Base-by-base conservation (phyloP, 2,797 vertebrate species). In the Acridotheres tristis region DNA sequence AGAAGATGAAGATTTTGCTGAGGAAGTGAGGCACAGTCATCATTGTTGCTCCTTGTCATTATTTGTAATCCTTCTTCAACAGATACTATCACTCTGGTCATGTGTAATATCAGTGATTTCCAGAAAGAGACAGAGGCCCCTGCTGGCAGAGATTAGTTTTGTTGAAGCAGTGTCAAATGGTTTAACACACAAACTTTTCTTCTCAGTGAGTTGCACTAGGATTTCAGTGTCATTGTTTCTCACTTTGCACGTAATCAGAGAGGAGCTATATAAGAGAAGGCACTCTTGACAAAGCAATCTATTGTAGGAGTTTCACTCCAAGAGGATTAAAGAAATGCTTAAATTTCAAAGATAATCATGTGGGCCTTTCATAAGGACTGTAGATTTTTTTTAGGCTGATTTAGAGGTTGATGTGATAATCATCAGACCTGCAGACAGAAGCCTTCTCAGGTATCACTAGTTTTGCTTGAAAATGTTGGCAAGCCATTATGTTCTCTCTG, bases 331-430 rank as follows among this genome's bases (percentile, higher is more conserved):
- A 78, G 89, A 92, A 48, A 63, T 32, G 20, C 55, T 97, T 90
- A 72, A 75, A 93, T 96, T 95, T 88, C 91, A 75, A 67, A 81
- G 82, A 59, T 88, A 95, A 94, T 85, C 47, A 6, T 55, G 57
- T 17, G 19, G 58, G 85, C 76, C 62, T 95, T 95, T 89, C 72
- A 66, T 38, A 68, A 32, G 36, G 12, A 84, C 43, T 84, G 66
- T 40, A 75, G 65, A 42, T 61, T 86, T 78, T 74, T 65, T 57
- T 79, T 87, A 29, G 51, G 23, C 43, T 32, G 43, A 85, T 77
- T 91, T 67, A 74, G 36, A 69, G 47, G 32, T 48, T 94, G 69
- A 87, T 75, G 83, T 91, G 90, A 95, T 95, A 96, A 92, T 95
- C 51, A 92, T 89, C 90, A 84, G 47, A 85, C 38, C 1, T 69